phyloP scores from a whole-genome alignment of 2,888 invertebrate species.

The Cheilosia pagana region DNA sequence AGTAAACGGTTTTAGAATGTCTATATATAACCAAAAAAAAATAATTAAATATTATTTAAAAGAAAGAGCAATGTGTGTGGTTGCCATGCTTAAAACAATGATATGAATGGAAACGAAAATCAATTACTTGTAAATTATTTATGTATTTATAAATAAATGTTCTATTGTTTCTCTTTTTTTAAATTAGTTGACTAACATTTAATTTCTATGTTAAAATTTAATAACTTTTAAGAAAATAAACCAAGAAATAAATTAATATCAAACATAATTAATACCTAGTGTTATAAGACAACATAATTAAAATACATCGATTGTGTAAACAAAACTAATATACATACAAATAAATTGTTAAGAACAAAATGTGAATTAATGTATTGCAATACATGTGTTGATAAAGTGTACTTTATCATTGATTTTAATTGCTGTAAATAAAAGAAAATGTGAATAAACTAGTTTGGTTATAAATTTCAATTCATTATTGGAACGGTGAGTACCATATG shows the following conservation, averaged over 20 bases:
- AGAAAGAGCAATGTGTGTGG: neutral
- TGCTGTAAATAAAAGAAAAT: constrained; percentile 65
- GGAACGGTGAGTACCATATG: too few relatives aligned
- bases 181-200: constrained; percentile 32
- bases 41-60: neutral
- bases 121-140: constrained; percentile 55
- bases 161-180: neutral
- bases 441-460: constrained; percentile 16
- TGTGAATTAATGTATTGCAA: constrained; percentile 52
- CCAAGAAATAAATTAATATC: constrained; percentile 75
- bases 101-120: constrained; percentile 63
- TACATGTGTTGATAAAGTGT: constrained; percentile 45
- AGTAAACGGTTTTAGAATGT: constrained; percentile 10
- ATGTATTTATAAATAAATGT: constrained; percentile 17
- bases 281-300: constrained; percentile 32
- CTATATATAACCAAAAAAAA: constrained; percentile 1
- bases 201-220: constrained; percentile 47
- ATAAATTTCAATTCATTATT: neutral
- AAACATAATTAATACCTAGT: constrained; percentile 53
- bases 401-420: constrained; percentile 53
- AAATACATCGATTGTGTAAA: constrained; percentile 66
- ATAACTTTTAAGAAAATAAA: constrained; percentile 41
- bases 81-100: constrained; percentile 21
- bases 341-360: constrained; percentile 11
- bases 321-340: constrained; percentile 22